phyloP scores from a whole-genome alignment of 2,797 vertebrate genomes.

The Propithecus deckenii region DNA sequence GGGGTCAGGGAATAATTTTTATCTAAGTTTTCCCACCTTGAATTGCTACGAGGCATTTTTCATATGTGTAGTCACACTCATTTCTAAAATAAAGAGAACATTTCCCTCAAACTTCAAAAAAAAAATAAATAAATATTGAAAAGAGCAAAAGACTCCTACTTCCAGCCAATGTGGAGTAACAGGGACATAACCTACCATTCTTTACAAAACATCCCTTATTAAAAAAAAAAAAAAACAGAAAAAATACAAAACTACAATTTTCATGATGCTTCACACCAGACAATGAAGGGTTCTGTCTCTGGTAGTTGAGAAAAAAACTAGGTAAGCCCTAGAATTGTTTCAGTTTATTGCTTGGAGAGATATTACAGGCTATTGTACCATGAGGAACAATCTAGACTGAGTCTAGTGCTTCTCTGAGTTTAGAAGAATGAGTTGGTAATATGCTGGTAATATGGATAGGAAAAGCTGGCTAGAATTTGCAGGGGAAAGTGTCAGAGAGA shows the following conservation, averaged over 20 bases:
- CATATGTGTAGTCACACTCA: neutral
- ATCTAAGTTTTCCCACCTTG: neutral
- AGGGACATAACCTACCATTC: neutral
- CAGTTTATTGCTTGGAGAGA: neutral
- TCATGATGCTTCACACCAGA: neutral
- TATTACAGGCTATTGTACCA: neutral
- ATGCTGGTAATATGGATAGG: neutral
- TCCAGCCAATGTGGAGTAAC: neutral
- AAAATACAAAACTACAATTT: neutral
- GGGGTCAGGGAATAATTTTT: neutral
- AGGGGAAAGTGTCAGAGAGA: neutral
- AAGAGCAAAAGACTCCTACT: neutral
- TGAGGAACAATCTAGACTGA: neutral
- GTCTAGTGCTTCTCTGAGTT: neutral
- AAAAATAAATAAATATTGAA: neutral
- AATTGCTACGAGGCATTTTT: constrained; percentile 31
- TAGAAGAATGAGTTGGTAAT: neutral
- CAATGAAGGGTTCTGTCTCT: neutral
- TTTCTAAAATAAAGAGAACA: constrained; percentile 71
- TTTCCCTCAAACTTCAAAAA: neutral
- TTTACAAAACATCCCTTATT: neutral
- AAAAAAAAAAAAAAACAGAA: neutral
- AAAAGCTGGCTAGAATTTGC: neutral
- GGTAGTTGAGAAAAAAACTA: neutral
- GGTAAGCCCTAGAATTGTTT: neutral